A percentile compares a stretch with the other conserved stretches of the same genome.
phyloP scores from a whole-genome alignment of 2,888 invertebrate genomes.

The Agriopis marginaria region DNA sequence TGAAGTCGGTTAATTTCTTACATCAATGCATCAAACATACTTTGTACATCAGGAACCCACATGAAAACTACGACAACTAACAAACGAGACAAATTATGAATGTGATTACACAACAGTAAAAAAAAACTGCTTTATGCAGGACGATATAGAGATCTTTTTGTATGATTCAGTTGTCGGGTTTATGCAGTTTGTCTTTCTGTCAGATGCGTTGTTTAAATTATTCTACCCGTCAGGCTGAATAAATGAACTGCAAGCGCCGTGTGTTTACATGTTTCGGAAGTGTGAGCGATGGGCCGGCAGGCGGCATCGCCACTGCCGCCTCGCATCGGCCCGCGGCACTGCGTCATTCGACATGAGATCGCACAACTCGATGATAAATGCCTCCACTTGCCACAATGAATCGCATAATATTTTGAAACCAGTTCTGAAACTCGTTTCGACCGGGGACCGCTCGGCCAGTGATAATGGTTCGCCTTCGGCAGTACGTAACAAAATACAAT shows the following conservation, averaged over 20 bases:
- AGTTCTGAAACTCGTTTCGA: constrained; percentile 9
- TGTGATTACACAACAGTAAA: too few species aligned
- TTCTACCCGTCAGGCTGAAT: background rate
- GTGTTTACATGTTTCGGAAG: background rate
- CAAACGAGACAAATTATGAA: background rate
- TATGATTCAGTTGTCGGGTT: background rate
- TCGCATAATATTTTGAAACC: background rate
- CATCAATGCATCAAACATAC: too few species aligned
- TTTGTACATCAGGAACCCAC: background rate
- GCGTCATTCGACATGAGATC: constrained; percentile 4
- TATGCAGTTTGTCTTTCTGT: background rate
- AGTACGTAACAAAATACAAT: background rate
- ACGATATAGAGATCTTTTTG: background rate
- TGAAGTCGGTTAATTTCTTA: too few species aligned
- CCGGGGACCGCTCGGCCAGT: background rate
- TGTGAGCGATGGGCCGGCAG: background rate
- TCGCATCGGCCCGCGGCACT: background rate
- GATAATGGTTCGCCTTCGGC: too few species aligned
- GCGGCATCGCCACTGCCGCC: background rate
- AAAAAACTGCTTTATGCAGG: background rate
- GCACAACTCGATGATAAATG: constrained; percentile 7
- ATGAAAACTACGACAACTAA: background rate
- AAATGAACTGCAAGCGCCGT: constrained; percentile 6
- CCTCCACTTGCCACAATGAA: constrained; percentile 16
- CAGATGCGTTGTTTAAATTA: constrained; percentile 4